Percentiles rank a stretch among this genome's conserved stretches.
Conservation (phyloP, 1,140 invertebrate genomes). For the Dermatophagoides farinae region DNA sequence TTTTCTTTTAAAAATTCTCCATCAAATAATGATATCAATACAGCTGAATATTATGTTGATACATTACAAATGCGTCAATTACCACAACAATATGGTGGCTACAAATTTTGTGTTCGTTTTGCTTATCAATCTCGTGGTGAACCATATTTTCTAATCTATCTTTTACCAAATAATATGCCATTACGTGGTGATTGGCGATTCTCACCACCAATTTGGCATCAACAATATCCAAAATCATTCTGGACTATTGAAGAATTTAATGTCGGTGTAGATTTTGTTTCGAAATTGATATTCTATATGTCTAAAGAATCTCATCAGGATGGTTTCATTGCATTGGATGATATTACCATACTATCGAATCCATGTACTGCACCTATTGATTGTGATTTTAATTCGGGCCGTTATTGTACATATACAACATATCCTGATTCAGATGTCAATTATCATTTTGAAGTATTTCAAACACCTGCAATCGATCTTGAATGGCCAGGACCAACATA, state of each 20-base stretch:
- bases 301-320: neutral
- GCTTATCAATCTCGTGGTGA: neutral
- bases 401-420: neutral
- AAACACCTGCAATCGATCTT: neutral
- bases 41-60: neutral
- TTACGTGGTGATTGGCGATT: too few relatives aligned
- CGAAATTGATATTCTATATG: neutral
- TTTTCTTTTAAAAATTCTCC: neutral
- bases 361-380: neutral
- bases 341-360: conserved; percentile 13
- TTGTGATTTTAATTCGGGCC: conserved; percentile 17
- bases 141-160: neutral
- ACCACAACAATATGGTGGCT: neutral
- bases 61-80: neutral
- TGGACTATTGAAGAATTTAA: neutral
- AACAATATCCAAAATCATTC: neutral
- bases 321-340: conserved; percentile 16
- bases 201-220: too few relatives aligned
- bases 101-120: neutral
- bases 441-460: neutral
- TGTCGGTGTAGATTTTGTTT: neutral
- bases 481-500: neutral
- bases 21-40: neutral
- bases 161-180: neutral
- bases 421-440: neutral